phyloP scores from a whole-genome alignment of 2,797 vertebrate species.

The Iguana delicatissima region DNA sequence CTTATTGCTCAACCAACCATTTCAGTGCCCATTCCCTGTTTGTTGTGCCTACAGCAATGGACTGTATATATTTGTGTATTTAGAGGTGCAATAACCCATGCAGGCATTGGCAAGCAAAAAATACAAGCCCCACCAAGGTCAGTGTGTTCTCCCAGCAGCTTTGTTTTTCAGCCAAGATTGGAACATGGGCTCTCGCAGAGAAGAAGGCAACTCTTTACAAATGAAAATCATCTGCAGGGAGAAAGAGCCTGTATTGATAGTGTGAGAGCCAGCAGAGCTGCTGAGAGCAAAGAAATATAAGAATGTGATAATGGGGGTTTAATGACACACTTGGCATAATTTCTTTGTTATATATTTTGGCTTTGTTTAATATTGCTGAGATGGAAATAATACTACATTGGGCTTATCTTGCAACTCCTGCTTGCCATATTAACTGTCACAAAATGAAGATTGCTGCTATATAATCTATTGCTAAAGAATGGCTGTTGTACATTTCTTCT shows the following conservation, averaged over 20 bases:
- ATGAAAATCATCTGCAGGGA: constrained; percentile 46
- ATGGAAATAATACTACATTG: neutral
- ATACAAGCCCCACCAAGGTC: constrained; percentile 31
- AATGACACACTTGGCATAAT: constrained; percentile 30
- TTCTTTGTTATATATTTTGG: constrained; percentile 38
- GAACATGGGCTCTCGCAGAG: constrained; percentile 29
- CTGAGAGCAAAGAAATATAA: constrained; percentile 48
- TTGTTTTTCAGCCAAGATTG: constrained; percentile 57
- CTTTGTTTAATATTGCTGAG: neutral
- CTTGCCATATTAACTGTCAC: neutral
- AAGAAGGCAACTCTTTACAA: constrained; percentile 37
- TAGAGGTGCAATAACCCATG: constrained; percentile 64
- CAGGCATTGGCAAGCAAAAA: constrained; percentile 46
- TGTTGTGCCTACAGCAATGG: constrained; percentile 58
- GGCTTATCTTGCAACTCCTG: neutral
- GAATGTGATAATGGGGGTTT: constrained; percentile 36
- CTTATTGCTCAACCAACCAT: constrained; percentile 66
- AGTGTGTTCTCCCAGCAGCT: constrained; percentile 53
- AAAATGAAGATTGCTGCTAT: constrained; percentile 10
- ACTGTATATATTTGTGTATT: constrained; percentile 45
- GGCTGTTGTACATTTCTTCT: neutral
- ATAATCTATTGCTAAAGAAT: neutral
- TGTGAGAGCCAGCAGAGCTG: constrained; percentile 35
- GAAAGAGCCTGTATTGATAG: constrained; percentile 29
- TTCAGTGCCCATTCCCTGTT: constrained; percentile 62